Evolutionary conservation across 2,113 vertebrate genomes (phyloP), one percentile per base, ranked within the genome.

Genomic region (Ctenomys sociabilis): DNA sequence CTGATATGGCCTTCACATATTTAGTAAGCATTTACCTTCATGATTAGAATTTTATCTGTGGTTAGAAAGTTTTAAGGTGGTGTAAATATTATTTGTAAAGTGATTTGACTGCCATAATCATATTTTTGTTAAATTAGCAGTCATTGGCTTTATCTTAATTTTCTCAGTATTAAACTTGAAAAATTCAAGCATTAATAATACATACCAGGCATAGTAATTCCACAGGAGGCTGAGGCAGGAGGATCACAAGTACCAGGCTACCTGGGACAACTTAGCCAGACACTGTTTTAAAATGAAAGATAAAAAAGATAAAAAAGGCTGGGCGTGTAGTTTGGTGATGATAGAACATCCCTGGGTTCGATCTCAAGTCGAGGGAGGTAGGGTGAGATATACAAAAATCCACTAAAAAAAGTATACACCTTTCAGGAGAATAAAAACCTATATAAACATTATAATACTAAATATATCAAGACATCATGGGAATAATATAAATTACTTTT

Each of bases 101-200:
- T 93, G 26, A 96, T 83, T 78, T 92, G 72, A 68, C 57, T 95
- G 35, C 32, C 26, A 66, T 91, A 61, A 45, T 45, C 26, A 66
- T 78, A 52, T 63, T 95, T 90, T 95, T 94, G 12, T 96, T 86
- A 14, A 82, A 43, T 89, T 90, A 45, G 45, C 72, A 88, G 87
- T 64, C 63, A 75, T 85, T 85, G n/a, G 4, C 54, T 94, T 96
- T 95, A 92, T 95, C 54, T 92, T 97, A 94, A 92, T 93, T 95
- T 95, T 2, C 72, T 86, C 90, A 61, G 80, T 91, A 61, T 37
- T 93, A 91, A 90, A 73, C 45, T 96, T 92, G 7, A 91, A 84
- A 93, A 81, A 61, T 93, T 95, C 78, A 97, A 77, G 61, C 64
- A 92, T 94, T 43, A 93, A 88, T 93, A 87, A 91, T 80, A 54